Evolutionary conservation across 92 coral and sea anemone genomes (phyloP), one percentile per base, ranked within the genome.

Genomic region (Meandrina meandrites): DNA sequence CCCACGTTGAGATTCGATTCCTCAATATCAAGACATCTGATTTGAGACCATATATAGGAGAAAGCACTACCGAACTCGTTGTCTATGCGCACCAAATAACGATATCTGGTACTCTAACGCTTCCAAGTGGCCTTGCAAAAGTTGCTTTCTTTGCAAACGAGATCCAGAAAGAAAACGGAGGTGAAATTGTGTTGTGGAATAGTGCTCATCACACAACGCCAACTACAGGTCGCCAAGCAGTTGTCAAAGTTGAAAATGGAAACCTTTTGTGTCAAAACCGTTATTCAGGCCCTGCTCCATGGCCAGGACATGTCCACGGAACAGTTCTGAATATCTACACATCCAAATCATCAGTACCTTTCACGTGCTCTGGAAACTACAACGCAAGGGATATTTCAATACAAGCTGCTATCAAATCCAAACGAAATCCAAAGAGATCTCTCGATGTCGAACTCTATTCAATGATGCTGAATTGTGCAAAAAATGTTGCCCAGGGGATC

Each of bases 291-390:
- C 14, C 47, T 28, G 45, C 22, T 15, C 83, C 88, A 60, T 54
- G 76, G 82, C 88, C 91, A 16, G 68, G 68, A 24, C 6, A 60
- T 24, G 27, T 60, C 68, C 22, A 32, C 47, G 91, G 91, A 83
- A 75, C 88, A 45, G 88, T 82, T 60, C 64, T 88, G 27, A 88
- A 88, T 83, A 88, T 88, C 17, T 88, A 88, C 50, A 75, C 82
- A 21, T 37, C 77, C 14, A 78, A 62, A 34, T 21, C 84, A 76
- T 83, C 88, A 15, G 79, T 50, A 17, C 91, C 91, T 36, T 88
- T 88, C 56, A 42, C 85, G 22, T 89, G 91, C 60, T 84, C 91
- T 77, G 89, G 80, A 34, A 84, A 84, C 66, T 89, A 89, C 86
- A 89, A 84, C 45, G 13, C 84, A 3, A 78, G 78, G 45, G 89